These are phyloP conservation scores for Cebidichthys violaceus DNA, from an alignment of 2,113 vertebrate genomes.

Conservation along the genomic window DNA sequence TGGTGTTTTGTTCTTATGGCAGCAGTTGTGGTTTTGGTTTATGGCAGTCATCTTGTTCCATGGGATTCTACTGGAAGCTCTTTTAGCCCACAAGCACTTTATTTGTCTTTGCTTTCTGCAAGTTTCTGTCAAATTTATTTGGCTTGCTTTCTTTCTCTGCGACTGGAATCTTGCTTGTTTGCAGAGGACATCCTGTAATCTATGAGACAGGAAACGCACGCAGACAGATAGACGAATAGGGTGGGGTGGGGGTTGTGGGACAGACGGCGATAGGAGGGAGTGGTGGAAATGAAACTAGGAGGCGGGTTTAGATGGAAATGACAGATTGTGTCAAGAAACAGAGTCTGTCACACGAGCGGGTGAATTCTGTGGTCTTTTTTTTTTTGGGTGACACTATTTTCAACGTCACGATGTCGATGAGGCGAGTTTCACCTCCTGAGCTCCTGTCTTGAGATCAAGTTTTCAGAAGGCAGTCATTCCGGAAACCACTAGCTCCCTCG, in stretches of 20 bases:
- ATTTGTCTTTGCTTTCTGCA: background rate
- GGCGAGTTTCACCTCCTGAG: conserved; percentile 23
- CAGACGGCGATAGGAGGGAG: conserved; percentile 38
- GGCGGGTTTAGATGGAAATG: conserved; percentile 19
- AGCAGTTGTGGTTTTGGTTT: background rate
- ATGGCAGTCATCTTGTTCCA: background rate
- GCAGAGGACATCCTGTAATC: conserved; percentile 77
- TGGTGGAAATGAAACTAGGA: conserved; percentile 37
- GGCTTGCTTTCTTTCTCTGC: conserved; percentile 37
- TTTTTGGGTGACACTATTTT: background rate
- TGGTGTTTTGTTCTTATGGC: background rate
- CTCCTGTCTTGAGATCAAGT: background rate
- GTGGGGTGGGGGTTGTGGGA: background rate
- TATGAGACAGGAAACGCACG: conserved; percentile 71
- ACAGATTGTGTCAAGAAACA: conserved; percentile 45
- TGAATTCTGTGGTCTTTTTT: conserved; percentile 3
- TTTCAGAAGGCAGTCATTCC: background rate
- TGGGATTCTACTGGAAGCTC: background rate
- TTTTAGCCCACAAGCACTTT: background rate
- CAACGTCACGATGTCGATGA: background rate
- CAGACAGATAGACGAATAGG: conserved; percentile 59
- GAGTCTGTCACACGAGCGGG: conserved; percentile 25
- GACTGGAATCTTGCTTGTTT: conserved; percentile 68
- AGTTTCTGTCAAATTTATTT: conserved; percentile 28
- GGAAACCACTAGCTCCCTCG: background rate